Evolutionary conservation across 2,888 invertebrate species (phyloP), one percentile per base, ranked within the genome.

Genomic region (Synergus gifuensis): DNA sequence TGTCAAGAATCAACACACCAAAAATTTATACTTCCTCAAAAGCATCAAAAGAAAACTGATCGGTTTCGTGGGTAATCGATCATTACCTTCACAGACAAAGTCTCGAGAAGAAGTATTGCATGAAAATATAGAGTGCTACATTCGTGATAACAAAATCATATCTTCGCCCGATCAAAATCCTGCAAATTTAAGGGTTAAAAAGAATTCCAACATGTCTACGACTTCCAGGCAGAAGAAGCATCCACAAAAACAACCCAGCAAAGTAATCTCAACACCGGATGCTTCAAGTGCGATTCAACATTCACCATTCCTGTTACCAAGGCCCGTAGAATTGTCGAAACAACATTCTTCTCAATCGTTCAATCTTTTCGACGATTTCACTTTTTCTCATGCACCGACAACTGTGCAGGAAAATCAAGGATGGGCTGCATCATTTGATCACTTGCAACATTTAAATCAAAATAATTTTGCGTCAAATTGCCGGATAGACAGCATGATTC

Each of bases 121-220:
- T 54, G 54, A 54, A 54, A 54, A 54, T 54, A 54, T 54, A n/a
- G 54, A 54, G 54, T 54, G 54, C 14, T 54, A 54, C 54, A n/a
- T 54, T 9, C n/a, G n/a, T 9, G 54, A 54, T 9, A 54, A 54
- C n/a, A n/a, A 9, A 8, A 54, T n/a, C n/a, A 54, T 14, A 54
- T 9, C 54, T 8, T n/a, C 8, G 1, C n/a, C n/a, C 7, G 54
- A 54, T 9, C n/a, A 28, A 3, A 3, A 3, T 28, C 3, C 28
- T 28, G 28, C 28, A 28, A 28, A 28, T 28, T 28, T 28, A 28
- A 28, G 28, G 28, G 28, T 28, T 3, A 28, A 2, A 28, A 28
- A 28, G 28, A 28, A 28, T 28, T 28, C 9, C 54, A 54, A 54
- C 2, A 54, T 54, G 54, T 9, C 54, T 9, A 8, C n/a, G 2